Percentiles rank a stretch among this genome's conserved stretches.
Evolutionary conservation across 2,888 invertebrate species (phyloP).

Genomic region (Ochlodes sylvanus): DNA sequence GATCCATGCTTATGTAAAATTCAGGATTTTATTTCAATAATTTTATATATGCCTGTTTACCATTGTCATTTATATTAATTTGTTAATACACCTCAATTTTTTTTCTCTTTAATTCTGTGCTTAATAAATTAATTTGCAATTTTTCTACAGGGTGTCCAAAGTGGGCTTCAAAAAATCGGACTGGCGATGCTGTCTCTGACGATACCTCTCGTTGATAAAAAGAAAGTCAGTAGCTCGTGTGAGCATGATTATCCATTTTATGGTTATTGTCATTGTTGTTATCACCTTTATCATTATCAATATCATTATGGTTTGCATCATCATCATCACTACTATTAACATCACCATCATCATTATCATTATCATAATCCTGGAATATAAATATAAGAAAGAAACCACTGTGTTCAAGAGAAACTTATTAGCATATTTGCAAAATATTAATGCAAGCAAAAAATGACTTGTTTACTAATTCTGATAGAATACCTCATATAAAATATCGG

Average conservation of each 20-base stretch:
- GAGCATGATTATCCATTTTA: constrained; percentile 48
- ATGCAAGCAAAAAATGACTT: too few relatives aligned
- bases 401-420: too few relatives aligned
- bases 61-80: not conserved
- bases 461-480: too few relatives aligned
- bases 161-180: constrained; percentile 71
- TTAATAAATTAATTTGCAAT: constrained; percentile 26
- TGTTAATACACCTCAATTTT: not conserved
- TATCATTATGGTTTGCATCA: constrained; percentile 11
- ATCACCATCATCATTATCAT: constrained; percentile 14
- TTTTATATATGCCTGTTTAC: too few relatives aligned
- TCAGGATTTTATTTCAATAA: too few relatives aligned
- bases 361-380: not conserved
- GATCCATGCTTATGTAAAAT: too few relatives aligned
- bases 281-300: constrained; percentile 35
- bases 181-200: constrained; percentile 75
- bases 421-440: too few relatives aligned
- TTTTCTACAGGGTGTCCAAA: constrained; percentile 68
- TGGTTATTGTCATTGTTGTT: constrained; percentile 37
- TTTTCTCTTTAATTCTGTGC: not conserved
- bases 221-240: constrained; percentile 73
- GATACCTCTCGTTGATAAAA: constrained; percentile 66
- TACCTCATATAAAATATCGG: too few relatives aligned
- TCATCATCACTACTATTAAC: not conserved
- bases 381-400: too few relatives aligned